Evolutionary conservation across 2,113 vertebrate genomes (phyloP), one percentile per base, ranked within the genome.

Genomic region (Amia ocellicauda): DNA sequence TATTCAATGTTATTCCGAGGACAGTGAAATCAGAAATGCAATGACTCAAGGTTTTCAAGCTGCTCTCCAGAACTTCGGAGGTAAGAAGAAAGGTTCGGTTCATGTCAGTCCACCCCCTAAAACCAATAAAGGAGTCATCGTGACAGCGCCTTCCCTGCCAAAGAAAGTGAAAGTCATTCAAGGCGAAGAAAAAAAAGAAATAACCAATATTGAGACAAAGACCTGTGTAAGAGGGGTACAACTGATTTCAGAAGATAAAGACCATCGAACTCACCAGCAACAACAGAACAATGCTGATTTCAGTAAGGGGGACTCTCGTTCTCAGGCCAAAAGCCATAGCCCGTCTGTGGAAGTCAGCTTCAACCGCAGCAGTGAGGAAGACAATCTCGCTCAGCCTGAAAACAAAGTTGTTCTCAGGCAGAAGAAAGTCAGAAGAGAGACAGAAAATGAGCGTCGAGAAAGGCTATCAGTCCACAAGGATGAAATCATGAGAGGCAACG

Each of bases 391-490:
- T 40, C 64, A 71, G 47, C 24, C 9, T 28, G 47, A 67, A 45
- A 64, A 54, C 29, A 76, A 78, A 65, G 86, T 90, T 11, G 86
- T 89, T 55, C 79, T 91, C 73, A 89, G 93, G 78, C 80, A 85
- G 74, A 91, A 86, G 69, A 94, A 88, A 81, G 53, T 40, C 5
- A 74, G 64, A 58, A 68, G 50, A 1, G 93, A 96, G 80, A 92
- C 91, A 0, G 93, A 94, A 70, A 85, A 89, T 0, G 92, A 94
- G 55, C 83, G 88, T 60, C 69, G 87, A 24, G 90, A 93, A 78
- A 89, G 93, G 28, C 69, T 96, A 69, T 96, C 94, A 0, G 71
- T 93, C 29, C 94, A 94, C 80, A 93, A 92, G 80, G 93, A 95
- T 42, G 91, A 93, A 78, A 95, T 95, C 62, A 84, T 95, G 82